Evolutionary conservation across 1,140 invertebrate genomes (phyloP).

Genomic region (Micrasema longulum): DNA sequence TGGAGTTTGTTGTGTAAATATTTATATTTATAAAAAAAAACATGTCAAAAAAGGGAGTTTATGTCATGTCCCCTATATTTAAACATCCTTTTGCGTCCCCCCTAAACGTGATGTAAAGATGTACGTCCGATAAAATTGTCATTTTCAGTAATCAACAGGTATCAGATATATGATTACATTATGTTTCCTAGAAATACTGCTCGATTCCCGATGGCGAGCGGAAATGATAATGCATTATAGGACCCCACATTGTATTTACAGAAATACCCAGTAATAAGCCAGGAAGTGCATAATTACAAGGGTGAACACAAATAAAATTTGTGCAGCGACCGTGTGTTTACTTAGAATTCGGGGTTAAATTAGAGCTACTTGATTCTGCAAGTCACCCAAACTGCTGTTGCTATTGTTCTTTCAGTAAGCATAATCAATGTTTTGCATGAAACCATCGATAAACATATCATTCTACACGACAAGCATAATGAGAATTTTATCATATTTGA

Average conservation of each 20-base stretch:
- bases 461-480: too few species aligned
- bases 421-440: too few species aligned
- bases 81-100: too few species aligned
- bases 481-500: too few species aligned
- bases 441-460: too few species aligned
- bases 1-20: too few species aligned
- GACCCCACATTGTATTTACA: neutral
- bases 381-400: neutral
- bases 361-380: neutral
- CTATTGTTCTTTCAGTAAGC: too few species aligned
- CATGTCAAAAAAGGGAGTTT: too few species aligned
- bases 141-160: constrained; percentile 1
- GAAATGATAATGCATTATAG: constrained; percentile 27
- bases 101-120: too few species aligned
- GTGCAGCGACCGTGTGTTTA: constrained; percentile 8
- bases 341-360: constrained; percentile 2
- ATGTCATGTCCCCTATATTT: too few species aligned
- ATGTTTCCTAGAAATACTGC: constrained; percentile 10
- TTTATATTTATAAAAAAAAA: too few species aligned
- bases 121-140: neutral
- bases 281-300: constrained; percentile 27
- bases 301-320: constrained; percentile 26
- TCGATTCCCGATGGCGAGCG: neutral
- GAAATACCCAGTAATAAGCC: neutral
- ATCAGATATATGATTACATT: too few species aligned